phyloP scores from a whole-genome alignment of 2,888 invertebrate species.

The Coelinius sp. region DNA sequence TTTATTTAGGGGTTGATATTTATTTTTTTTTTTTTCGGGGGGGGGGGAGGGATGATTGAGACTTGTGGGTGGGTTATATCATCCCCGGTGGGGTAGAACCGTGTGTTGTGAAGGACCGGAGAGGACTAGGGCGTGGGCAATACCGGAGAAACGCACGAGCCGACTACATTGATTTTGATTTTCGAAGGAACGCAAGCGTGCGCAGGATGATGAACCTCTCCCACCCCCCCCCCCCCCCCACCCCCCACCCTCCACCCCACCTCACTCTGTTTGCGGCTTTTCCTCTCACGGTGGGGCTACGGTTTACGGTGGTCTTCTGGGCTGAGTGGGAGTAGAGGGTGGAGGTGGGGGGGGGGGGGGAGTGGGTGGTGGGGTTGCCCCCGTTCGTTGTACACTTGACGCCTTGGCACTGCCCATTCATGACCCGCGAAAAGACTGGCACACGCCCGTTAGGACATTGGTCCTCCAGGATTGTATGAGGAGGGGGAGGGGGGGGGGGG shows the following conservation, averaged over 20 bases:
- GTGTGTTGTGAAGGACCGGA: slow-evolving; percentile 46
- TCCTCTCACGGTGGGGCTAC: background rate
- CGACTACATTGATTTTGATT: slow-evolving; percentile 67
- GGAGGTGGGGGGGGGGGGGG: background rate
- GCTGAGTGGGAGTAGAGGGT: background rate
- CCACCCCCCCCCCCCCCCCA: too few species aligned
- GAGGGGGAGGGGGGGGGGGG: background rate
- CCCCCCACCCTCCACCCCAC: too few species aligned
- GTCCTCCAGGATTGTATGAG: slow-evolving; percentile 33
- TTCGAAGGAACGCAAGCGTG: slow-evolving; percentile 64
- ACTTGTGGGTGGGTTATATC: background rate
- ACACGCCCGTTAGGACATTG: slow-evolving; percentile 46
- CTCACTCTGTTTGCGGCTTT: background rate
- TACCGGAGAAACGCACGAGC: slow-evolving; percentile 51
- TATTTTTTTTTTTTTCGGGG: background rate
- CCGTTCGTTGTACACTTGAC: slow-evolving; percentile 11
- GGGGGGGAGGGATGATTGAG: background rate
- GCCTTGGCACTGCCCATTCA: slow-evolving; percentile 55
- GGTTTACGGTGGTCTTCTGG: background rate
- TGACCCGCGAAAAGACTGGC: slow-evolving; percentile 35
- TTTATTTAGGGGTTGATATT: background rate
- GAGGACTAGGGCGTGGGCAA: slow-evolving; percentile 62
- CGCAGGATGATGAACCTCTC: slow-evolving; percentile 12
- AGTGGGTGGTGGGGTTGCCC: slow-evolving; percentile 6
- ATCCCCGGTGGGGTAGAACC: slow-evolving; percentile 22